Percentiles rank a stretch among this genome's conserved stretches.
Conservation (phyloP, 2,113 vertebrate genomes). For the Eleginops maclovinus region DNA sequence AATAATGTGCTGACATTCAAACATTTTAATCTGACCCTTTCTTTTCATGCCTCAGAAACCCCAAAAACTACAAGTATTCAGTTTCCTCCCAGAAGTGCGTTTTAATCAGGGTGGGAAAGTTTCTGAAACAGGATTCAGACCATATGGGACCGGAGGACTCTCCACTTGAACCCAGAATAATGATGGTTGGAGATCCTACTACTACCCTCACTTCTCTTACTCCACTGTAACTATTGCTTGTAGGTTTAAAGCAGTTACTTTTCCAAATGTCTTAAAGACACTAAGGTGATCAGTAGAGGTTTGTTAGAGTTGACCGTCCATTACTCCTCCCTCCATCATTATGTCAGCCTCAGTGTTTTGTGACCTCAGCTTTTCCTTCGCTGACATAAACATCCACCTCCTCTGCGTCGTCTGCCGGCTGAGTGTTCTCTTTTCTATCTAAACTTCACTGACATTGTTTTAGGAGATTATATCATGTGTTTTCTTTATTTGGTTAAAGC, state of each 20-base stretch:
- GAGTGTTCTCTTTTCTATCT: constrained; percentile 1
- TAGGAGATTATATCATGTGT: neutral
- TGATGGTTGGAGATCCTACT: neutral
- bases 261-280: too few species aligned
- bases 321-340: constrained; percentile 31
- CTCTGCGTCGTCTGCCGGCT: neutral
- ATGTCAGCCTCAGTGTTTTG: constrained; percentile 34
- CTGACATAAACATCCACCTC: constrained; percentile 48
- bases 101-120: constrained; percentile 39
- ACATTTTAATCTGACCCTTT: constrained; percentile 20
- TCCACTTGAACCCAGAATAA: neutral
- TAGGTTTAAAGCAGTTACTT: too few species aligned
- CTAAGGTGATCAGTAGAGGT: too few species aligned
- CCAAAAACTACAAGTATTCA: constrained; percentile 41
- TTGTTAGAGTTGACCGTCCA: neutral
- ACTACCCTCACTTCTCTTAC: neutral
- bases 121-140: constrained; percentile 18
- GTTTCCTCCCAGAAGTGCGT: constrained; percentile 18
- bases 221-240: too few species aligned
- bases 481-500: constrained; percentile 9
- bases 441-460: neutral
- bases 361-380: constrained; percentile 59
- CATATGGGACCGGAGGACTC: neutral
- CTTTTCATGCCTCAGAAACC: constrained; percentile 24
- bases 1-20: constrained; percentile 51